Evolutionary conservation across 30 jellyfish, hydroid and myxozoan genomes (phyloP), one percentile per base, ranked within the genome.

Genomic region (Sanderia malayensis): DNA sequence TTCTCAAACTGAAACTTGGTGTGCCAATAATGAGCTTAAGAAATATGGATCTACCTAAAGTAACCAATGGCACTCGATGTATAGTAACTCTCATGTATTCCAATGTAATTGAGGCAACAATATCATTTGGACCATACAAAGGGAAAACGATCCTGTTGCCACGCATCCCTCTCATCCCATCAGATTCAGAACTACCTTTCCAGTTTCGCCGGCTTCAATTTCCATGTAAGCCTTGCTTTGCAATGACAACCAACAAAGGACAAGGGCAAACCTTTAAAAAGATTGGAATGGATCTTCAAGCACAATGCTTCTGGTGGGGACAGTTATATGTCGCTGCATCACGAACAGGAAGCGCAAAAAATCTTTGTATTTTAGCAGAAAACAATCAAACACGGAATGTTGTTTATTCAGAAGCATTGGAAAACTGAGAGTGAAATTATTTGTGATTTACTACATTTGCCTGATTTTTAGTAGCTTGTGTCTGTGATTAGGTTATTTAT

Each of bases 11-110:
- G 21, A 62, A 84, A 33, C 68, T 75, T 63, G 86, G 95, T 29
- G 92, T 85, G 1, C 64, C 44, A 3, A 66, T 75, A 13, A 74
- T 73, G 85, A 46, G 63, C 17, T 68, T 84, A 27, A 34, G 93
- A 57, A 61, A 74, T 49, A 66, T 84, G 73, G 59, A 31, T 72
- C 90, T 83, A 21, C 78, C 86, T 9, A 29, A 41, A 24, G 31
- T 78, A 26, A 44, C 72, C 21, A 67, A 78, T 47, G 90, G 90
- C 44, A 78, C 90, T n/a, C 58, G 91, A 3, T 58, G 67, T 22
- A 30, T 70, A 21, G 90, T 78, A 9, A 53, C 55, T 15, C 29
- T 23, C 4, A 72, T 76, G 53, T n/a, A 21, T 23, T 11, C 46
- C 13, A 73, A 73, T 24, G 61, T 73, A 83, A 49, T 71, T 19